Conservation (phyloP, 2,888 invertebrate species). For the Seira musarum region DNA sequence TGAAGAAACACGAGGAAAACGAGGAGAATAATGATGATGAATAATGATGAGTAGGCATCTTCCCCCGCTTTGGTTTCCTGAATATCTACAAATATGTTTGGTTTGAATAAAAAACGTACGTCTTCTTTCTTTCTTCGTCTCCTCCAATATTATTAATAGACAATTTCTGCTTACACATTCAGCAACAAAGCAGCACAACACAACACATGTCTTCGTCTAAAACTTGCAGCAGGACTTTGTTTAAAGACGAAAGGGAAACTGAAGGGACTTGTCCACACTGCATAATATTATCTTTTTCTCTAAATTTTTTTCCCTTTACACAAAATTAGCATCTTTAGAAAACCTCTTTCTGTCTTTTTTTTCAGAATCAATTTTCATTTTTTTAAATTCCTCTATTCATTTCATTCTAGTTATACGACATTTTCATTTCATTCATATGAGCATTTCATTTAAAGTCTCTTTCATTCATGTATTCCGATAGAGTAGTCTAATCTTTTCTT, state of each 20-base stretch:
- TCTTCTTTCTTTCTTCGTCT: constrained; percentile 5
- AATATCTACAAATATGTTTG: not conserved
- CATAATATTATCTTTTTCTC: not conserved
- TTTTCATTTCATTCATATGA: too few species aligned
- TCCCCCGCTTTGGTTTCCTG: not conserved
- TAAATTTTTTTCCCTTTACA: constrained; percentile 16
- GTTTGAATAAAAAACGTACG: not conserved
- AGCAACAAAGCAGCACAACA: not conserved
- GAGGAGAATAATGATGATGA: constrained; percentile 52
- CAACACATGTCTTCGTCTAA: constrained; percentile 14
- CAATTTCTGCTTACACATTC: not conserved
- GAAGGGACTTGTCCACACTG: constrained; percentile 43
- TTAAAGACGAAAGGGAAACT: constrained; percentile 21
- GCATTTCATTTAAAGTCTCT: too few species aligned
- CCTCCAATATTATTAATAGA: not conserved
- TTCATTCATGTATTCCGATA: too few species aligned
- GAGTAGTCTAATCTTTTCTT: too few species aligned
- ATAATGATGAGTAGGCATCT: constrained; percentile 53
- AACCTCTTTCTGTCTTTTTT: constrained; percentile 41
- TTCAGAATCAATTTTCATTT: constrained; percentile 55
- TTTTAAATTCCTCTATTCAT: constrained; percentile 20
- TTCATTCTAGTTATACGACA: too few species aligned
- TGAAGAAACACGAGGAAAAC: constrained; percentile 55
- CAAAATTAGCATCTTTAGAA: constrained; percentile 58
- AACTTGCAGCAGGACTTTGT: constrained; percentile 18